Evolutionary conservation across 2,797 vertebrate genomes (phyloP).

Genomic region (Lindbergichthys nudifrons): DNA sequence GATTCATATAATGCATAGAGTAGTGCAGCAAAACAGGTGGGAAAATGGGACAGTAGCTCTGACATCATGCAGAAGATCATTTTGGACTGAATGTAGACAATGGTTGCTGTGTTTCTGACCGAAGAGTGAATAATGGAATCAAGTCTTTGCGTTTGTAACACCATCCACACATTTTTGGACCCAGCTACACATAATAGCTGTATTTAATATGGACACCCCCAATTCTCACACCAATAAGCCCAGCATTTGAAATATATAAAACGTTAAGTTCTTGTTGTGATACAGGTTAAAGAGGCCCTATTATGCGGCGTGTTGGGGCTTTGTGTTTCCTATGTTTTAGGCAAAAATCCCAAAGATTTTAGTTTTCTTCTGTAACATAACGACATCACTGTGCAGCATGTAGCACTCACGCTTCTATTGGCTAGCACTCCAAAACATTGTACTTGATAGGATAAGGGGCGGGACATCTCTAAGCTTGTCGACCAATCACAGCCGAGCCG

Average conservation of each 20-base stretch:
- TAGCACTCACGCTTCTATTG: no score
- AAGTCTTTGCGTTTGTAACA: not conserved
- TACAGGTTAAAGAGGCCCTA: not conserved
- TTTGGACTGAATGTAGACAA: not conserved
- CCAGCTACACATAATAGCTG: no score
- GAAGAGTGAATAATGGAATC: conserved; percentile 27
- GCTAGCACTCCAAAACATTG: no score
- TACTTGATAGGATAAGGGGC: no score
- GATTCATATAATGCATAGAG: conserved; percentile 28
- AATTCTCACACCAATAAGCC: not conserved
- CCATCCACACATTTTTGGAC: no score
- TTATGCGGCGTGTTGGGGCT: no score
- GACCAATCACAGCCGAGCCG: no score
- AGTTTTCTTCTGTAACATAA: no score
- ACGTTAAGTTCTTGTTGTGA: not conserved
- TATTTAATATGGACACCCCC: not conserved
- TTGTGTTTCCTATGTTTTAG: no score
- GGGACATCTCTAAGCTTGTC: no score
- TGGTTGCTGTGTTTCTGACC: conserved; percentile 9
- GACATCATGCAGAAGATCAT: not conserved
- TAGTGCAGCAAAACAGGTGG: not conserved
- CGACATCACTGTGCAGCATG: no score
- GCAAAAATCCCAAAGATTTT: no score
- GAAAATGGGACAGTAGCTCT: not conserved
- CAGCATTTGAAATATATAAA: not conserved